phyloP scores from a whole-genome alignment of 2,888 invertebrate species.

The Patella caerulea region DNA sequence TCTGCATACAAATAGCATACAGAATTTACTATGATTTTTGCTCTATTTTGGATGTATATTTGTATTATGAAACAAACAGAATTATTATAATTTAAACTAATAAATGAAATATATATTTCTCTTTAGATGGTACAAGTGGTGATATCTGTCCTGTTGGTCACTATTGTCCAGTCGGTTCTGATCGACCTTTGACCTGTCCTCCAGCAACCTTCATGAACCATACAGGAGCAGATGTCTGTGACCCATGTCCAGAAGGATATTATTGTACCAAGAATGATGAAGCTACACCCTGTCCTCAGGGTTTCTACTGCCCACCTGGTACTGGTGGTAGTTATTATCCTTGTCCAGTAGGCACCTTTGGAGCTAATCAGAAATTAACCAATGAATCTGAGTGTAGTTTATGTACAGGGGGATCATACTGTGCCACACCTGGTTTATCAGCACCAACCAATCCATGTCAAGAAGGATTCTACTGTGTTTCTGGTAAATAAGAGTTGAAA shows the following conservation, averaged over 20 bases:
- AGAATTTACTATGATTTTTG: not conserved
- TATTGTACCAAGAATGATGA: slow-evolving; percentile 58
- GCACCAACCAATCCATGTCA: slow-evolving; percentile 58
- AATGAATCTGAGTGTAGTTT: slow-evolving; percentile 60
- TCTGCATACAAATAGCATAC: not conserved
- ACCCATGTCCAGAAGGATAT: slow-evolving; percentile 62
- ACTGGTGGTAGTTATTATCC: slow-evolving; percentile 56
- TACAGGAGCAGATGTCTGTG: slow-evolving; percentile 59
- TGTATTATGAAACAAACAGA: not conserved
- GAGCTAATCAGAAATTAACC: slow-evolving; percentile 52
- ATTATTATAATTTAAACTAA: not conserved
- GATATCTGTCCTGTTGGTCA: slow-evolving; percentile 65
- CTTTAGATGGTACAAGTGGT: slow-evolving; percentile 65
- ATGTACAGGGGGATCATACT: slow-evolving; percentile 64
- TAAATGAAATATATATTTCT: not conserved
- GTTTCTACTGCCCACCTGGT: slow-evolving; percentile 59
- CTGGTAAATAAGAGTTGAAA: slow-evolving; percentile 40
- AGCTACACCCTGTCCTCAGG: slow-evolving; percentile 66
- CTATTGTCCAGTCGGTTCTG: slow-evolving; percentile 55
- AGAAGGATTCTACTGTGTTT: slow-evolving; percentile 64
- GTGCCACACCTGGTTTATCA: slow-evolving; percentile 59
- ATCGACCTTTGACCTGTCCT: slow-evolving; percentile 48
- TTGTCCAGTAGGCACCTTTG: slow-evolving; percentile 67
- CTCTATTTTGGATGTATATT: not conserved
- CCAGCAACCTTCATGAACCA: slow-evolving; percentile 62